phyloP scores from a whole-genome alignment of 37 sponge, comb jelly and placozoan species.

The Cladorhizidae sp. region DNA sequence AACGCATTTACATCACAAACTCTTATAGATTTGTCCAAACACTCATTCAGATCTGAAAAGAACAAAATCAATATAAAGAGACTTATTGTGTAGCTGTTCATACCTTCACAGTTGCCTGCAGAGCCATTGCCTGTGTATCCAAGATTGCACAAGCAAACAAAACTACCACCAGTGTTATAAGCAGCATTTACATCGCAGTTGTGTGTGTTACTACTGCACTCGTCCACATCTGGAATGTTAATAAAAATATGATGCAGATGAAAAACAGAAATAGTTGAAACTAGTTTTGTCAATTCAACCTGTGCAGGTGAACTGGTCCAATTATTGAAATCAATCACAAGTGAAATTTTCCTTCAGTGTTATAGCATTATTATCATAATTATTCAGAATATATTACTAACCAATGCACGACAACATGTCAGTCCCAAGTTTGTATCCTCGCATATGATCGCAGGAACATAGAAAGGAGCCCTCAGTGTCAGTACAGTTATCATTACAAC shows the following conservation, averaged over 20 bases:
- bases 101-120: neutral
- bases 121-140: constrained; percentile 38
- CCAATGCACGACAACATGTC: neutral
- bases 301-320: constrained; percentile 5
- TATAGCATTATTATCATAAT: neutral
- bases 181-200: constrained; percentile 12
- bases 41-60: constrained; percentile 46
- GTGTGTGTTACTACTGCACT: constrained; percentile 3
- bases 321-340: constrained; percentile 5
- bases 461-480: constrained; percentile 39
- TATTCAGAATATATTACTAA: neutral
- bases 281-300: too few species aligned
- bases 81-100: constrained; percentile 14
- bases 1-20: constrained; percentile 30
- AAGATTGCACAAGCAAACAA: constrained; percentile 28
- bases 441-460: constrained; percentile 11
- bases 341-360: constrained; percentile 29
- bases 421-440: neutral
- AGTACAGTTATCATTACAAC: constrained; percentile 20
- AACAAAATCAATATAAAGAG: neutral
- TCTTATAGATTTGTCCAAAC: neutral
- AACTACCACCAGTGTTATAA: constrained; percentile 43
- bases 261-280: too few species aligned
- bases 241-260: neutral
- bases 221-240: constrained; percentile 30